Evolutionary conservation across 2,113 vertebrate species (phyloP).

Genomic region (Hypocryptadius cinnamomeus): DNA sequence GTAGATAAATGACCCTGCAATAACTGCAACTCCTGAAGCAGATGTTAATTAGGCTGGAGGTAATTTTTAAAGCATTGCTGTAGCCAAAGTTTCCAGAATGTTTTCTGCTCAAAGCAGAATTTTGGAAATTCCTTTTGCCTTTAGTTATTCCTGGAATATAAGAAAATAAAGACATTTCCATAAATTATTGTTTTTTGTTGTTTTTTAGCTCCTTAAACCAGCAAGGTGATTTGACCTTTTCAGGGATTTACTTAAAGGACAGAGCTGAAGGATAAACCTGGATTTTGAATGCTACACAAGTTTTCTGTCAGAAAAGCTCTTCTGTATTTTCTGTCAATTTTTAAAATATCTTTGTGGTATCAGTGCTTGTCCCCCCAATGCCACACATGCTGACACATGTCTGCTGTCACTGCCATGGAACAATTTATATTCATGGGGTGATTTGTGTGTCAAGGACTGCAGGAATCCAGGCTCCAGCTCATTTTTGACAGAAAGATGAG

Average conservation of each 20-base stretch:
- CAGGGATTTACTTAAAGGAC: background rate
- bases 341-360: background rate
- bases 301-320: background rate
- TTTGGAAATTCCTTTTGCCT: background rate
- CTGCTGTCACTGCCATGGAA: background rate
- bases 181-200: background rate
- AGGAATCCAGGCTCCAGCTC: background rate
- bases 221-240: background rate
- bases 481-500: background rate
- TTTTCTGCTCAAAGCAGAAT: background rate
- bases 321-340: background rate
- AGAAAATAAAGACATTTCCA: background rate
- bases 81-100: background rate
- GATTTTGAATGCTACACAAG: background rate
- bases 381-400: accelerated
- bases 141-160: background rate
- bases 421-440: background rate
- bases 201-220: background rate
- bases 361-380: no score
- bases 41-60: slow-evolving; percentile 35
- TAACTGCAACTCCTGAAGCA: background rate
- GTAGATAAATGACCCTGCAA: slow-evolving; percentile 33
- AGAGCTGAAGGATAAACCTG: background rate
- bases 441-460: background rate
- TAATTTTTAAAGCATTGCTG: slow-evolving; percentile 6